phyloP scores from a whole-genome alignment of 1,140 invertebrate genomes.

The Sycophaga agraensis region DNA sequence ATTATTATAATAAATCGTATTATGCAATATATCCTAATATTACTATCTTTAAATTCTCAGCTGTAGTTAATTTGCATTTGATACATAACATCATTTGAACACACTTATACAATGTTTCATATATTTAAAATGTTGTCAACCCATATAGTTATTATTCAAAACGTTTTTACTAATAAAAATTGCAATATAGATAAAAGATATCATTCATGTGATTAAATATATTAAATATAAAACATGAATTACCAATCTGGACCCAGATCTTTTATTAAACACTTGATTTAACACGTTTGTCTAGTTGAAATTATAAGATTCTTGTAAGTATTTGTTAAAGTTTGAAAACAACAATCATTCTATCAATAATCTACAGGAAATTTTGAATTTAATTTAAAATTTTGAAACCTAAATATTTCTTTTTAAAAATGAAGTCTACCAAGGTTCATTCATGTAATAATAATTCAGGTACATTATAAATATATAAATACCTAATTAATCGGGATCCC shows the following conservation, averaged over 20 bases:
- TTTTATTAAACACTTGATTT: background rate
- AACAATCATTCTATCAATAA: background rate
- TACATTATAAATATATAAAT: slow-evolving; percentile 19
- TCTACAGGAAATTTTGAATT: too few species aligned
- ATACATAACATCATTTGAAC: slow-evolving; percentile 1
- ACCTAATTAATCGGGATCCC: background rate
- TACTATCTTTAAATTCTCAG: background rate
- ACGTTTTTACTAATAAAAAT: slow-evolving; percentile 14
- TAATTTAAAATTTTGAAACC: too few species aligned
- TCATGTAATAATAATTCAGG: slow-evolving; percentile 16
- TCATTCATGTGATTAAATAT: slow-evolving; percentile 13
- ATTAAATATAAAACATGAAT: slow-evolving; percentile 25
- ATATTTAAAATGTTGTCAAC: slow-evolving; percentile 12
- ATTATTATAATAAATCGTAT: background rate
- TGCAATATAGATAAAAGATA: slow-evolving; percentile 12
- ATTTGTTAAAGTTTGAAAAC: background rate
- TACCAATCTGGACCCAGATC: slow-evolving; percentile 18
- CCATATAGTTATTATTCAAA: slow-evolving; percentile 6
- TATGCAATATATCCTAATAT: background rate
- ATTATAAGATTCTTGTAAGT: slow-evolving; percentile 1
- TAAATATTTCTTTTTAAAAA: too few species aligned
- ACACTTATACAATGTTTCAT: slow-evolving; percentile 7
- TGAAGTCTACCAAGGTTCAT: too few species aligned
- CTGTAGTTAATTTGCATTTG: background rate
- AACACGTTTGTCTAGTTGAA: background rate